Percentiles rank a stretch among this genome's conserved stretches.
These are phyloP conservation scores for Drosophila orosa DNA, from an alignment of 1,140 invertebrate species.

Conservation along the genomic window DNA sequence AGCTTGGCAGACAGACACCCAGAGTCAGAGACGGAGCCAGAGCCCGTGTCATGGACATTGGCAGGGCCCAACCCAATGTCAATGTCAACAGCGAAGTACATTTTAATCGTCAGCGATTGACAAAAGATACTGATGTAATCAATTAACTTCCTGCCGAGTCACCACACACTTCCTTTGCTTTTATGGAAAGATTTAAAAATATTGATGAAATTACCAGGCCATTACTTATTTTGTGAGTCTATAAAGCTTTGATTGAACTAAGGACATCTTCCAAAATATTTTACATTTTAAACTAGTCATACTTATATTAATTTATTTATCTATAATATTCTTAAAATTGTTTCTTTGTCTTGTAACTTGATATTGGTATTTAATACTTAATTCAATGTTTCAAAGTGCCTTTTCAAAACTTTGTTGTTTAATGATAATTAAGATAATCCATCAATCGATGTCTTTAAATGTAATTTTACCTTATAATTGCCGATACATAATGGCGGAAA, in stretches of 20 bases:
- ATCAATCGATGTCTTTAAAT: too few relatives aligned
- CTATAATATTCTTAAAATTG: neutral
- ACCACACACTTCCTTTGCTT: conserved; percentile 3
- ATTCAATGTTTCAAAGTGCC: neutral
- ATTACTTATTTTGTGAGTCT: neutral
- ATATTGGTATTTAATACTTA: neutral
- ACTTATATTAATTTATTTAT: neutral
- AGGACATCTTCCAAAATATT: neutral
- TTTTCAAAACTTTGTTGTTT: neutral
- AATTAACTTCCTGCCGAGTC: conserved; percentile 27
- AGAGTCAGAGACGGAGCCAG: neutral
- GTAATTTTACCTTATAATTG: neutral
- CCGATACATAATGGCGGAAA: neutral
- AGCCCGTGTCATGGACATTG: conserved; percentile 22
- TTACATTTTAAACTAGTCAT: neutral
- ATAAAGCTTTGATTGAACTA: neutral
- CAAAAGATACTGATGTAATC: conserved; percentile 39
- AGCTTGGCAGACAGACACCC: conserved; percentile 25
- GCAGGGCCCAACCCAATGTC: conserved; percentile 32
- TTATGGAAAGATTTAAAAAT: conserved; percentile 7
- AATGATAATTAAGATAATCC: neutral
- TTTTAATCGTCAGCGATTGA: conserved; percentile 28
- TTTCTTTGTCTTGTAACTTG: too few relatives aligned
- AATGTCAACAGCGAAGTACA: conserved; percentile 17
- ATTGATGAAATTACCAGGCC: neutral